These are phyloP conservation scores for Ptychadena robeensis DNA, from an alignment of 2,797 vertebrate species.

Conservation along the genomic window DNA sequence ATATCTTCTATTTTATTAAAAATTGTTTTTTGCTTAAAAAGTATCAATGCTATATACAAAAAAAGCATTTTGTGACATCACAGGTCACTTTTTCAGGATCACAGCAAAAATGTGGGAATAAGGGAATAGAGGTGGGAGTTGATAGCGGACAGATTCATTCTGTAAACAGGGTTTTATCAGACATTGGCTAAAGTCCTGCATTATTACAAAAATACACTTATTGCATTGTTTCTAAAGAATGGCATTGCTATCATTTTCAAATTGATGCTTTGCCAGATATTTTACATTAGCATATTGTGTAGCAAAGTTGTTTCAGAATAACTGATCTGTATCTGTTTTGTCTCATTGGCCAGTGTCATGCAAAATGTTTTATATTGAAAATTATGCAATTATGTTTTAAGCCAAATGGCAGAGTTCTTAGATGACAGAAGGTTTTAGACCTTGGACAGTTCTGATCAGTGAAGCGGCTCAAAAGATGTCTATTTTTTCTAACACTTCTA, in stretches of 20 bases:
- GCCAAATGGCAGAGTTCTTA: constrained; percentile 21
- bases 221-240: neutral
- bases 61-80: too few relatives aligned
- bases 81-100: too few relatives aligned
- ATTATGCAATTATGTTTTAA: constrained; percentile 14
- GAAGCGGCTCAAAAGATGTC: neutral
- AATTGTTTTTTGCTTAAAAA: too few relatives aligned
- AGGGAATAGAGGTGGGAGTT: too few relatives aligned
- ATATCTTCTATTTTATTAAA: too few relatives aligned
- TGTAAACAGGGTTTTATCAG: too few relatives aligned
- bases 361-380: constrained; percentile 21
- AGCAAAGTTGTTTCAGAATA: constrained; percentile 19
- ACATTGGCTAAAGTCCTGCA: too few relatives aligned
- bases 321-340: constrained; percentile 34
- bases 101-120: too few relatives aligned
- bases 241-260: neutral
- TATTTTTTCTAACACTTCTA: neutral
- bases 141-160: too few relatives aligned
- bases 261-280: constrained; percentile 1
- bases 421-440: neutral
- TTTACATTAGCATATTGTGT: constrained; percentile 16
- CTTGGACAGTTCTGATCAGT: constrained; percentile 5
- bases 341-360: neutral
- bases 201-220: neutral
- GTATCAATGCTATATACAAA: too few relatives aligned